These are phyloP conservation scores for Heliangelus exortis DNA, from an alignment of 2,797 vertebrate species.

Conservation along the genomic window DNA sequence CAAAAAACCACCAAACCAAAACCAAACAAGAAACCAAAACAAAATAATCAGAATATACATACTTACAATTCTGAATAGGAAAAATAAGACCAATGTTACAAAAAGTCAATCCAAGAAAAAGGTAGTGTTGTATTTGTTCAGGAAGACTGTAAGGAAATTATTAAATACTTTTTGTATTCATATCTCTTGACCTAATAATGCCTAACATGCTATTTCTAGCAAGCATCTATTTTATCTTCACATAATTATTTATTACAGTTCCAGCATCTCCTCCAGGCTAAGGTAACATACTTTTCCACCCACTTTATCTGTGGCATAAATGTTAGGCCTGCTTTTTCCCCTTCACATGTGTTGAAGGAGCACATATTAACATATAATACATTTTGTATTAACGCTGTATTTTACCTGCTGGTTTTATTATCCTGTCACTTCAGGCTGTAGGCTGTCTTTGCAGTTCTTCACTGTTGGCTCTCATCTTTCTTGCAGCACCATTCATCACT, in stretches of 20 bases:
- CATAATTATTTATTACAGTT: neutral
- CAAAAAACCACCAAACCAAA: neutral
- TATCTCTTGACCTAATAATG: neutral
- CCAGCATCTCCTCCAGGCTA: neutral
- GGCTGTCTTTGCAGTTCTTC: neutral
- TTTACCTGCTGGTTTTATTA: neutral
- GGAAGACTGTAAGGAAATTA: neutral
- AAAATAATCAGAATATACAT: neutral
- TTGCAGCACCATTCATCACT: neutral
- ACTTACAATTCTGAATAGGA: neutral
- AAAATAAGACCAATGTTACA: neutral
- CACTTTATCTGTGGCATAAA: neutral
- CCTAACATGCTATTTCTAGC: neutral
- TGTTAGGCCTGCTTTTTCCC: neutral
- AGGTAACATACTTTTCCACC: neutral
- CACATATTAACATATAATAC: neutral
- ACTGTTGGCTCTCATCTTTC: neutral
- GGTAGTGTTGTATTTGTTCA: neutral
- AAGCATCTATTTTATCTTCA: neutral
- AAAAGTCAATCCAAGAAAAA: neutral
- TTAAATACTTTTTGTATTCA: neutral
- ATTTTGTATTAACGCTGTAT: accelerated
- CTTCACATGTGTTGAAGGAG: neutral
- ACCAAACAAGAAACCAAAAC: neutral
- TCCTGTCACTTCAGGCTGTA: neutral